Evolutionary conservation across 2,888 invertebrate species (phyloP).

Genomic region (Microplitis manilae): DNA sequence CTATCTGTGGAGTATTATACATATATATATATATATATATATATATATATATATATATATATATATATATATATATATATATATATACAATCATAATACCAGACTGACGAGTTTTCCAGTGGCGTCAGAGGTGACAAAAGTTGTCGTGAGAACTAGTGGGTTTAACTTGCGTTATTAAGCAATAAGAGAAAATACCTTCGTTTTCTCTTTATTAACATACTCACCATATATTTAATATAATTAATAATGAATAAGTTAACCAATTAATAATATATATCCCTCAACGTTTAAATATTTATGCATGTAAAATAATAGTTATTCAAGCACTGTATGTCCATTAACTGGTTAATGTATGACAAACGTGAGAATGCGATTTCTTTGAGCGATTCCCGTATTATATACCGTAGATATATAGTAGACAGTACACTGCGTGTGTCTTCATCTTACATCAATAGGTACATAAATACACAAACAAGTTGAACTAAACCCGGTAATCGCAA

Average conservation of each 20-base stretch:
- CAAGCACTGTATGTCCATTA: too few species aligned
- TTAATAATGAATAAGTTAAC: not conserved
- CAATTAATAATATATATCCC: not conserved
- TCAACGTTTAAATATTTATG: not conserved
- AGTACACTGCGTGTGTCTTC: too few species aligned
- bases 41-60: not conserved
- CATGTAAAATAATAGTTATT: not conserved
- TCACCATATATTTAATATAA: not conserved
- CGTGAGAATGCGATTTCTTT: slow-evolving; percentile 12
- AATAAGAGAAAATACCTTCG: slow-evolving; percentile 19
- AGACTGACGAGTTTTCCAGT: slow-evolving; percentile 30
- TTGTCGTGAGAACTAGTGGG: slow-evolving; percentile 45
- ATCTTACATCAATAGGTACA: too few species aligned
- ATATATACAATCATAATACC: not conserved
- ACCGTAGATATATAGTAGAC: too few species aligned
- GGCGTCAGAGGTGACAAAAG: slow-evolving; percentile 46
- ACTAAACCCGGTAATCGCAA: not conserved
- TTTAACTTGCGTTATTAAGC: not conserved
- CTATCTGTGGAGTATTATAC: not conserved
- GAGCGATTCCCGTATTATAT: not conserved
- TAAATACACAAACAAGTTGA: not conserved
- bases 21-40: too few species aligned
- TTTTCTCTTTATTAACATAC: not conserved
- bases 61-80: slow-evolving; percentile 1
- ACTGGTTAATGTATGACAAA: too few species aligned